These are phyloP conservation scores for Harlomillsia oculata DNA, from an alignment of 1,140 invertebrate genomes.

Conservation along the genomic window DNA sequence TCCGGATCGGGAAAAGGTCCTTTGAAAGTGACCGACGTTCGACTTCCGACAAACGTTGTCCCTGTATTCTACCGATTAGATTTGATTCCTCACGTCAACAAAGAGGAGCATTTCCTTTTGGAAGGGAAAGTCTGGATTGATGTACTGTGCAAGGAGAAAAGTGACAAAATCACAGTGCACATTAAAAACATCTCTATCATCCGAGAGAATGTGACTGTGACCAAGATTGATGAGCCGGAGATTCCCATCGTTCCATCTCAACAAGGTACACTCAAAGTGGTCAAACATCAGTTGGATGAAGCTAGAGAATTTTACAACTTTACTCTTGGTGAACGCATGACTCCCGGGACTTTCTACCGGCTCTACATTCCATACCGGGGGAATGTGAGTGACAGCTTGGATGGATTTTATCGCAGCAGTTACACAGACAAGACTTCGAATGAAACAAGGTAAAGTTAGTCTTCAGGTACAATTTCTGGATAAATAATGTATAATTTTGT, in stretches of 20 bases:
- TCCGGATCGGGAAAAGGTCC: neutral
- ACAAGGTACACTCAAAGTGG: neutral
- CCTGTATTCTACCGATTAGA: conserved; percentile 59
- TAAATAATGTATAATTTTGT: too few species aligned
- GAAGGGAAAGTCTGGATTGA: conserved; percentile 58
- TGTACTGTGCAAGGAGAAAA: conserved; percentile 54
- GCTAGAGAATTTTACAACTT: conserved; percentile 34
- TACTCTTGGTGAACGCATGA: conserved; percentile 7
- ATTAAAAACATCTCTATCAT: conserved; percentile 56
- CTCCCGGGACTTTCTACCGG: conserved; percentile 17
- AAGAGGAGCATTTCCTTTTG: conserved; percentile 63
- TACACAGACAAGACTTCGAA: conserved; percentile 57
- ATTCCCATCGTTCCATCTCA: neutral
- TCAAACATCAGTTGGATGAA: conserved; percentile 23
- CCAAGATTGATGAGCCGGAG: conserved; percentile 19
- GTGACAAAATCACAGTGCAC: conserved; percentile 65
- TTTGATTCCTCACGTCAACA: conserved; percentile 55
- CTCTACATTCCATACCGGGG: conserved; percentile 22
- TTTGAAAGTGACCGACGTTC: conserved; percentile 45
- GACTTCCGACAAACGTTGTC: conserved; percentile 53
- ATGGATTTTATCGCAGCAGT: conserved; percentile 79
- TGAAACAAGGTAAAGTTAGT: conserved; percentile 45
- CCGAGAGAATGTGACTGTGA: conserved; percentile 45
- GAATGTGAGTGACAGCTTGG: conserved; percentile 37
- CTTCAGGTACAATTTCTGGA: too few species aligned